phyloP scores from a whole-genome alignment of 2,113 vertebrate species.

The Pontoporia blainvillei region DNA sequence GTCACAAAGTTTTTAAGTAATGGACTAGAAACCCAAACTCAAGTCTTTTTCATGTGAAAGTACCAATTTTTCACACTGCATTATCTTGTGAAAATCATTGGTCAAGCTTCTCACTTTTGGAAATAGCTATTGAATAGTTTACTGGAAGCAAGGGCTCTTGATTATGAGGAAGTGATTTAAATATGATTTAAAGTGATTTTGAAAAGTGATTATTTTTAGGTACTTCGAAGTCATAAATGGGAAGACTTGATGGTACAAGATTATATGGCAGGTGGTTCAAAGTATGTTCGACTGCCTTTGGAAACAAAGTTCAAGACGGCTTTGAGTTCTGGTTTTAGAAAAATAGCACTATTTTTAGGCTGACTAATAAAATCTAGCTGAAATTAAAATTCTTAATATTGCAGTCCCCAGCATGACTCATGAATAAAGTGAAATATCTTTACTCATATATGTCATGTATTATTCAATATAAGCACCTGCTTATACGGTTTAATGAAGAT shows the following conservation, averaged over 20 bases:
- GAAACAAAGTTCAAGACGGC: background rate
- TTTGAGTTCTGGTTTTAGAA: background rate
- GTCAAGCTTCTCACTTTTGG: background rate
- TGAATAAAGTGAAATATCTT: background rate
- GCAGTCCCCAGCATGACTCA: background rate
- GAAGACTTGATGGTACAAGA: background rate
- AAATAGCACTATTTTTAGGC: background rate
- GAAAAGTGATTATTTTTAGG: background rate
- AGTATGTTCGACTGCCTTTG: background rate
- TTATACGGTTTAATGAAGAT: background rate
- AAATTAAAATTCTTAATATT: slow-evolving; percentile 5
- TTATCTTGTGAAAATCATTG: background rate
- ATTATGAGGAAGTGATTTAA: background rate
- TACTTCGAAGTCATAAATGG: background rate
- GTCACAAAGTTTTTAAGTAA: background rate
- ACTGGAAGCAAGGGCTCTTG: background rate
- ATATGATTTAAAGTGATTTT: background rate
- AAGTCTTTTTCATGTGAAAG: background rate
- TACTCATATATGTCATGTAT: background rate
- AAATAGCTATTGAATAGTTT: slow-evolving; percentile 14
- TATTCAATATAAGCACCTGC: background rate
- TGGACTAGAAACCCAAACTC: background rate
- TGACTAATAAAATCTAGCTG: background rate
- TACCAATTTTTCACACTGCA: background rate
- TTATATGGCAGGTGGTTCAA: background rate